These are phyloP conservation scores for Drosophila kohkoa DNA, from an alignment of 1,140 invertebrate species.

Conservation along the genomic window DNA sequence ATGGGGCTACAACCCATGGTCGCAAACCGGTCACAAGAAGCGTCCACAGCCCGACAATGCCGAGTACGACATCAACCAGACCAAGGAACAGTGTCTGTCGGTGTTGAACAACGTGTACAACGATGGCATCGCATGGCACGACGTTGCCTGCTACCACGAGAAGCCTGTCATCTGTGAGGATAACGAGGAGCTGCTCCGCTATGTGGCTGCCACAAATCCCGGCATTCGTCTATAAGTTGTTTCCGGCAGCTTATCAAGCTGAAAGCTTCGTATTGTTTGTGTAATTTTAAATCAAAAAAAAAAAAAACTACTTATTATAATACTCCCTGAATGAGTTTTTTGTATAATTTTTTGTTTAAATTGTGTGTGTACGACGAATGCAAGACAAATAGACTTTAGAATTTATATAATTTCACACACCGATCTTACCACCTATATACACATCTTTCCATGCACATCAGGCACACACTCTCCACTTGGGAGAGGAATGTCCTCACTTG, in stretches of 20 bases:
- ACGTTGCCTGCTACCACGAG: constrained; percentile 96
- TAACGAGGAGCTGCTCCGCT: constrained; percentile 93
- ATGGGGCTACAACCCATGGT: constrained; percentile 93
- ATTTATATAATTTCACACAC: constrained; percentile 71
- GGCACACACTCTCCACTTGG: not conserved
- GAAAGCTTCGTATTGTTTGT: constrained; percentile 65
- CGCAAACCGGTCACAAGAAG: constrained; percentile 95
- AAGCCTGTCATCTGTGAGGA: constrained; percentile 96
- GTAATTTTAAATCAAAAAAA: constrained; percentile 70
- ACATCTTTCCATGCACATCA: constrained; percentile 11
- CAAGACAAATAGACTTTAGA: constrained; percentile 85
- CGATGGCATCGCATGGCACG: constrained; percentile 96
- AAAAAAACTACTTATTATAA: constrained; percentile 75
- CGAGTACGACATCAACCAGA: constrained; percentile 95
- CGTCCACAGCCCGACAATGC: constrained; percentile 94
- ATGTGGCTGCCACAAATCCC: constrained; percentile 92
- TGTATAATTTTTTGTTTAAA: constrained; percentile 80
- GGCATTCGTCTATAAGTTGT: constrained; percentile 89
- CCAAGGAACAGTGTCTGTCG: constrained; percentile 93
- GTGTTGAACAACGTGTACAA: constrained; percentile 96
- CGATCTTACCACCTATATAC: constrained; percentile 66
- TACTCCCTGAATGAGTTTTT: constrained; percentile 77
- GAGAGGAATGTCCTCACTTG: constrained; percentile 6
- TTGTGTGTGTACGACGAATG: constrained; percentile 74
- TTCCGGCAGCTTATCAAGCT: not conserved